Base-by-base conservation (phyloP, 2,888 invertebrate species). In the Chalcosyrphus nemorum region DNA sequence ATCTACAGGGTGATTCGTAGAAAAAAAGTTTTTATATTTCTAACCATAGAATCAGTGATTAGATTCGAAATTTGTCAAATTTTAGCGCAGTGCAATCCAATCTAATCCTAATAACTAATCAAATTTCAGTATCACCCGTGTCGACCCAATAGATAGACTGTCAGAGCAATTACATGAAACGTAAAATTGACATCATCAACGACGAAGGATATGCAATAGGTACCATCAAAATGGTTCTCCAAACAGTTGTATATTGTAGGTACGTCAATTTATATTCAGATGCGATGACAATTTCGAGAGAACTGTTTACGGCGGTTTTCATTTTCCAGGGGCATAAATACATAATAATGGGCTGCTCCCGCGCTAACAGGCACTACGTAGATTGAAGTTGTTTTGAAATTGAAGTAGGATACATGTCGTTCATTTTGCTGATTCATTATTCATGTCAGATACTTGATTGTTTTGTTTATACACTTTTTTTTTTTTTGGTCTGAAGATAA, bases 401-500 rank as follows among this genome's bases (percentile, higher is more conserved):
- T 54, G 43, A 24, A 41, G 47, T 13, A 13, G 38, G 19, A 54
- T 43, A 41, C 19, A 27, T 27, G 4, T 7, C 13, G 24, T 66
- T 41, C 27, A 54, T 24, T 15, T 38, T 41, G 41, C 24, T 24
- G 35, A 70, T 70, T 57, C 13, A 45, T 56, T 70, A 70, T 57
- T 70, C 68, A 70, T 70, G 68, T 57, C 56, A 57, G 68, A 70
- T 56, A 32, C 56, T 68, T 45, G 68, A 43, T 52, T 66, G 63
- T 32, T 63, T 63, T 63, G 47, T 63, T 47, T 63, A 47, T 35
- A 47, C n/a, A n/a, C n/a, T n/a, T n/a, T n/a, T n/a, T n/a, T n/a
- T n/a, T n/a, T n/a, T n/a, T n/a, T n/a, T n/a, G n/a, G n/a, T 29
- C 47, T 47, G 47, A 35, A 7, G 63, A 47, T 32, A 45, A 63